Base-by-base conservation (phyloP, 2,797 vertebrate species). In the Neosilurus hyrtlii region DNA sequence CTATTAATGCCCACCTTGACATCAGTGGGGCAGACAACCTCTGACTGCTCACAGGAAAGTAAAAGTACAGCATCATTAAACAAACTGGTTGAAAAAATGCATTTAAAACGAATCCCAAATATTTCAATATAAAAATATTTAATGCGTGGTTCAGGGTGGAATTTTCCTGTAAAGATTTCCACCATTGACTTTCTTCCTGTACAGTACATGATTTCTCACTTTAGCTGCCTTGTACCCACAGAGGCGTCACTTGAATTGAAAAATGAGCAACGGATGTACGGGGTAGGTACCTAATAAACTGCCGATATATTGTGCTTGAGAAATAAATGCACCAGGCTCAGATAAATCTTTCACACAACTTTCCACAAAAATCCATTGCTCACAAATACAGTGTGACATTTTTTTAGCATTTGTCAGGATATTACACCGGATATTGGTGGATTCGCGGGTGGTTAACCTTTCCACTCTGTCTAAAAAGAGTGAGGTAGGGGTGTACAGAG, bases 401-500 rank as follows among this genome's bases (percentile, higher is more conserved):
- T 68, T 68, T 14, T 77, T 63, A 63, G n/a, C 15, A 63, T 24
- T 70, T 52, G 7, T 81, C 56, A 68, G 49, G 43, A 70, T 43
- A 37, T 62, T 24, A 70, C 37, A 77, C n/a, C 71, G 51, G 52
- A 70, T 30, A n/a, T 62, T 57, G 43, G 43, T 43, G 43, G 4
- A 43, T 30, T 82, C 67, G 61, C 30, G 1, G 18, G n/a, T 22
- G n/a, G n/a, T 22, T 81, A 43, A 62, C 63, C 9, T 24, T 72
- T 65, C 81, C 68, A 24, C 76, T 79, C 75, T 76, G 52, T 76
- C 43, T 63, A 70, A 65, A 68, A 81, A 68, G 54, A 84, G 57
- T 68, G 83, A 85, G 83, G 83, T 83, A 84, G 82, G 67, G 77
- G 76, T 80, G 30, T 8, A 22, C 80, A 37, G 52, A 52, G 49